These are phyloP conservation scores for Sminthurides aquaticus DNA, from an alignment of 2,888 invertebrate genomes.

Conservation along the genomic window DNA sequence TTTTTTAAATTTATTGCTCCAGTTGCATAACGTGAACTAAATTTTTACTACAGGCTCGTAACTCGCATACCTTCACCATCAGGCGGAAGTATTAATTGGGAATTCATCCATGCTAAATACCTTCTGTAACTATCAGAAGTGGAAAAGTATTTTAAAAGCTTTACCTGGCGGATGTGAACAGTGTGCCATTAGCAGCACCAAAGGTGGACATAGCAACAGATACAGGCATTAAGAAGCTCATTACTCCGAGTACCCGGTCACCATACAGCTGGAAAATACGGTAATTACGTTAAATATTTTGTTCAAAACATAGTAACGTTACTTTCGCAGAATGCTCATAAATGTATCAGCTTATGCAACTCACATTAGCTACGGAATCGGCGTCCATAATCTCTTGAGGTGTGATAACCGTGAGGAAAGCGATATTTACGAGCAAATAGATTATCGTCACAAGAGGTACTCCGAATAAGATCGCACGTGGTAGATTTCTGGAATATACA, in stretches of 20 bases:
- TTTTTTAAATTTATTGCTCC: neutral
- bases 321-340: too few relatives aligned
- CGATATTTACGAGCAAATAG: constrained; percentile 77
- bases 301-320: too few relatives aligned
- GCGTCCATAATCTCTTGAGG: constrained; percentile 64
- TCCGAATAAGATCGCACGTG: constrained; percentile 69
- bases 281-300: too few relatives aligned
- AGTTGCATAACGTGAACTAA: neutral
- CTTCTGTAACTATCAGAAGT: neutral
- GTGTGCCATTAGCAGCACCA: constrained; percentile 66
- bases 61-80: too few relatives aligned
- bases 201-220: constrained; percentile 71
- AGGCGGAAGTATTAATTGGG: neutral
- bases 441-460: constrained; percentile 71
- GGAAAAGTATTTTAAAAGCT: too few relatives aligned
- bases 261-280: constrained; percentile 17
- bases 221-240: constrained; percentile 62
- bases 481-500: constrained; percentile 64
- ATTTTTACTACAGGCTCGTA: neutral
- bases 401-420: constrained; percentile 72
- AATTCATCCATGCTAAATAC: neutral
- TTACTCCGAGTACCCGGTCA: constrained; percentile 57
- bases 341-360: too few relatives aligned
- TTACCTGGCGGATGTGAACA: constrained; percentile 28
- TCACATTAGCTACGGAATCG: constrained; percentile 67